Percentiles rank a stretch among this genome's conserved stretches.
Conservation (phyloP, 2,113 vertebrate species). For the Pedionomus torquatus region DNA sequence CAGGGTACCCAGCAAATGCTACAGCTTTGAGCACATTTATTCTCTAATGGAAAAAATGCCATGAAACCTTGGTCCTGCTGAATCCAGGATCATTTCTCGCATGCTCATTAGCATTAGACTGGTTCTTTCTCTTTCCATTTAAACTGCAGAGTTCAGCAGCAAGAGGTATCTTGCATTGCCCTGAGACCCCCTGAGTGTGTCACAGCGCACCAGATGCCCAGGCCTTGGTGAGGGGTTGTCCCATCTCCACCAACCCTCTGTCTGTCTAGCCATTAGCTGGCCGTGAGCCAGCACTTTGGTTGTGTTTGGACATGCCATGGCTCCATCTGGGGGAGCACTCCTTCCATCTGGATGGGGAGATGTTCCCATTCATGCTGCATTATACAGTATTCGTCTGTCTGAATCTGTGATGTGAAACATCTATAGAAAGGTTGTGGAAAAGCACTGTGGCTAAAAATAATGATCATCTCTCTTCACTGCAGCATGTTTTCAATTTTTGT, state of each 20-base stretch:
- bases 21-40: background rate
- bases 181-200: background rate
- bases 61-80: background rate
- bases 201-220: too few species aligned
- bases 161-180: background rate
- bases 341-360: background rate
- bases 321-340: accelerated
- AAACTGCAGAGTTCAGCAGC: background rate
- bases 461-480: background rate
- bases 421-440: background rate
- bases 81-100: background rate
- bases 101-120: background rate
- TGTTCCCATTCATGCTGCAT: accelerated
- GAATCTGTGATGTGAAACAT: background rate
- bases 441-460: background rate
- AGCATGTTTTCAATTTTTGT: background rate
- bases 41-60: background rate
- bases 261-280: too few species aligned
- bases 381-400: accelerated
- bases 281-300: background rate
- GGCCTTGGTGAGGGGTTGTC: too few species aligned
- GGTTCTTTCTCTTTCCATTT: background rate
- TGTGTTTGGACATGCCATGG: accelerated
- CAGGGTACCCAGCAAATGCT: background rate
- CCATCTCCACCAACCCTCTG: accelerated